Evolutionary conservation across 2,888 invertebrate species (phyloP).

Genomic region (Drosophila nr. perissopoda): DNA sequence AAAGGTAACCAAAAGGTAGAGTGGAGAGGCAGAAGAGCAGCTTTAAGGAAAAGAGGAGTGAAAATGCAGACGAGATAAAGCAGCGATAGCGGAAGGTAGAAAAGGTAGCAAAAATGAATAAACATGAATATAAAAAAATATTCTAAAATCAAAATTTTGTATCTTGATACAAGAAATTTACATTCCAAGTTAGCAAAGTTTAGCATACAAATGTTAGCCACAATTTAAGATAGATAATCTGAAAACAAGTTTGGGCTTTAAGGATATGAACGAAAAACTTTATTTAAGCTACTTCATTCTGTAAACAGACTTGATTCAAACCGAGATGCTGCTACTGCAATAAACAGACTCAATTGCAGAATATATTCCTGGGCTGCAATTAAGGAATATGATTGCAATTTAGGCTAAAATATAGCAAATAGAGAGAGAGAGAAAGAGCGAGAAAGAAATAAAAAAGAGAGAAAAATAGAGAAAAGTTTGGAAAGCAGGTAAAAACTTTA

Average conservation of each 20-base stretch:
- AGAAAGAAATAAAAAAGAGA: not conserved
- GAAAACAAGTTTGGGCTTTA: not conserved
- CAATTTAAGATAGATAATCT: not conserved
- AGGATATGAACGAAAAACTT: not conserved
- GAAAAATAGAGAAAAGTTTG: not conserved
- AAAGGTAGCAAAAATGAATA: not conserved
- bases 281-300: not conserved
- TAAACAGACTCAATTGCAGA: not conserved
- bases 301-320: not conserved
- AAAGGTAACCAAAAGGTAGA: not conserved
- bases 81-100: not conserved
- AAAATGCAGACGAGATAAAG: not conserved
- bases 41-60: not conserved
- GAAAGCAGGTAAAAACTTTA: conserved; percentile 14
- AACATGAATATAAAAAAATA: not conserved
- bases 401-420: not conserved
- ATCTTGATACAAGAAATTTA: not conserved
- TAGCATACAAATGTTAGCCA: not conserved
- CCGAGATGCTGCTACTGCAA: not conserved
- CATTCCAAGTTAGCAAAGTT: not conserved
- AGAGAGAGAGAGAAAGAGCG: not conserved
- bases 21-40: not conserved
- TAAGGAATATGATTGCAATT: not conserved
- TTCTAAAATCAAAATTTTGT: not conserved
- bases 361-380: not conserved